phyloP scores from a whole-genome alignment of 2,888 invertebrate species.

The Myopa tessellatipennis region DNA sequence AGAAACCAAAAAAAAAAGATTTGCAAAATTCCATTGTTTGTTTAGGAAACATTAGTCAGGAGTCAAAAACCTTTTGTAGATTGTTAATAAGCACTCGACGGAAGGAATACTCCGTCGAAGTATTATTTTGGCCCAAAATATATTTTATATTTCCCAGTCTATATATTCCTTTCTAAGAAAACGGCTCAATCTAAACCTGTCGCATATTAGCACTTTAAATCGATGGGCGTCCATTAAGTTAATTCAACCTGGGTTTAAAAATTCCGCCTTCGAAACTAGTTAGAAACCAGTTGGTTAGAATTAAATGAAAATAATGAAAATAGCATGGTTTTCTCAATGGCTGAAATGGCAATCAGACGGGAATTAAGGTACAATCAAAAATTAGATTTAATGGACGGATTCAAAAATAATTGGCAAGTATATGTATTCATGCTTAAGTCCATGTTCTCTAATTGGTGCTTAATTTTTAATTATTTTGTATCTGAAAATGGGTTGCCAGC shows the following conservation, averaged over 20 bases:
- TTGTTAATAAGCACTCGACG: constrained; percentile 10
- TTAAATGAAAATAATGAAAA: background rate
- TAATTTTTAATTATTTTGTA: constrained; percentile 38
- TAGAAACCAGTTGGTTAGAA: background rate
- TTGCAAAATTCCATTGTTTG: background rate
- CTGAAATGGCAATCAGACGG: background rate
- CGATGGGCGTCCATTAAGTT: constrained; percentile 35
- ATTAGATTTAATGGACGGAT: constrained; percentile 41
- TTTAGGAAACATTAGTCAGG: background rate
- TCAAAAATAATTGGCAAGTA: constrained; percentile 38
- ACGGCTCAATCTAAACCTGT: constrained; percentile 29
- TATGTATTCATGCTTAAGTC: constrained; percentile 40
- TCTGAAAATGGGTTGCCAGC: constrained; percentile 33
- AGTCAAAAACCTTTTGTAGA: constrained; percentile 29
- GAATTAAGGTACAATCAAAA: constrained; percentile 28
- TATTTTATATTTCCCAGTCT: constrained; percentile 32
- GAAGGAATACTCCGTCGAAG: constrained; percentile 29
- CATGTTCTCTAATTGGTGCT: constrained; percentile 39
- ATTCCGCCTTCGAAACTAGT: constrained; percentile 28
- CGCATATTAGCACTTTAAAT: constrained; percentile 32
- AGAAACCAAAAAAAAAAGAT: background rate
- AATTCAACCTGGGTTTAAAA: constrained; percentile 32
- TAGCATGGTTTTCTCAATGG: background rate
- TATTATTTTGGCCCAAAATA: constrained; percentile 34
- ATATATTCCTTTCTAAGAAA: constrained; percentile 24